phyloP scores from a whole-genome alignment of 2,797 vertebrate genomes.

The Microctenopoma lineatum region DNA sequence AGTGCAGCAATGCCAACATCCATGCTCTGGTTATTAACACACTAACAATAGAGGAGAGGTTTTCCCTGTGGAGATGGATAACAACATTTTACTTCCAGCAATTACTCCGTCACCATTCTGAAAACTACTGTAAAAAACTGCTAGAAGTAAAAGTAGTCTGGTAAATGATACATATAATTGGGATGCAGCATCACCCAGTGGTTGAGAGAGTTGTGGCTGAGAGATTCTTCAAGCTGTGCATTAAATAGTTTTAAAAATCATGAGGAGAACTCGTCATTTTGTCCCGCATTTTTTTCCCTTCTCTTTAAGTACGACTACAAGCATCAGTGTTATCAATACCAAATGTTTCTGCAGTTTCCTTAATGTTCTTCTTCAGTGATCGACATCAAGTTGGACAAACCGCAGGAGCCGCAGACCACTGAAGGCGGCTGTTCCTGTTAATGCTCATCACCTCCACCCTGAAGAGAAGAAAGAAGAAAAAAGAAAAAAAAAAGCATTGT shows the following conservation, averaged over 20 bases:
- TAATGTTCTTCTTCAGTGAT: slow-evolving; percentile 85
- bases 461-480: slow-evolving; percentile 12
- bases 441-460: slow-evolving; percentile 69
- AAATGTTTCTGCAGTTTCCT: slow-evolving; percentile 72
- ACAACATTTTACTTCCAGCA: not conserved
- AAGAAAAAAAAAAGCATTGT: slow-evolving; percentile 55
- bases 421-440: slow-evolving; percentile 94
- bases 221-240: not conserved
- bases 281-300: not conserved
- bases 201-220: not conserved
- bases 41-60: slow-evolving; percentile 16
- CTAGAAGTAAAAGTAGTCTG: not conserved
- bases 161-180: not conserved
- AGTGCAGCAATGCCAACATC: slow-evolving; percentile 27
- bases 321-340: not conserved
- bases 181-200: slow-evolving; percentile 53
- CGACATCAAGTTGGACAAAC: slow-evolving; percentile 92
- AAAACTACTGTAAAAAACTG: not conserved
- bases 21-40: slow-evolving; percentile 30
- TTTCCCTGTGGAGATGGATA: slow-evolving; percentile 17
- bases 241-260: not conserved
- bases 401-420: slow-evolving; percentile 85
- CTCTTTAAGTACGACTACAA: not conserved
- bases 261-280: not conserved
- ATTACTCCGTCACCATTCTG: not conserved